These are phyloP conservation scores for Eidolon dupreanum DNA, from an alignment of 2,797 vertebrate species.

Conservation along the genomic window DNA sequence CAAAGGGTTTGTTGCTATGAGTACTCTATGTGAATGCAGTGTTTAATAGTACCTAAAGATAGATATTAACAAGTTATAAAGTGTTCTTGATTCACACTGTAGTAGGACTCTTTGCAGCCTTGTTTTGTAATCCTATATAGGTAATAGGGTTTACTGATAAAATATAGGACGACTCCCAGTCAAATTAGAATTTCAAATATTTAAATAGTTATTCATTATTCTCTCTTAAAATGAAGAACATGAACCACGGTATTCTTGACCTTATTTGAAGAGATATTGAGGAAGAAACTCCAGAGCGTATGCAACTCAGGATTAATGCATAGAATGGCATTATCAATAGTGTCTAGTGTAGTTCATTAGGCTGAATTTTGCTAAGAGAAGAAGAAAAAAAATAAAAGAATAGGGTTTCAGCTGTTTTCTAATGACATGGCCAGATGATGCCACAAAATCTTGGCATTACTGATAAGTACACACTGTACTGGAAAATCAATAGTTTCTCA, in stretches of 20 bases:
- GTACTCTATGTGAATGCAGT: background rate
- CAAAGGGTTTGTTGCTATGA: slow-evolving; percentile 8
- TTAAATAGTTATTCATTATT: slow-evolving; percentile 30
- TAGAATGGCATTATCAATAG: background rate
- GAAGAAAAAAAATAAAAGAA: background rate
- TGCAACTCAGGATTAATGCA: background rate
- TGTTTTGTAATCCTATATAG: background rate
- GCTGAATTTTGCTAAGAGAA: slow-evolving; percentile 73
- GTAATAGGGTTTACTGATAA: background rate
- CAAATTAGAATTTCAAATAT: slow-evolving; percentile 45
- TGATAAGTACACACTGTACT: slow-evolving; percentile 55
- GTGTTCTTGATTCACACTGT: background rate
- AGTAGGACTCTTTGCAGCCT: background rate
- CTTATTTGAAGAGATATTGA: background rate
- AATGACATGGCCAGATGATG: slow-evolving; percentile 74
- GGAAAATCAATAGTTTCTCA: slow-evolving; percentile 77
- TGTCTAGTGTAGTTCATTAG: background rate
- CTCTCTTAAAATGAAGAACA: background rate
- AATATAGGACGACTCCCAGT: background rate
- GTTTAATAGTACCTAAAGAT: background rate
- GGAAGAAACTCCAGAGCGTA: background rate
- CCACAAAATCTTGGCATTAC: slow-evolving; percentile 71
- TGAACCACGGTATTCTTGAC: background rate
- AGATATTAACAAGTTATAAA: slow-evolving; percentile 23
- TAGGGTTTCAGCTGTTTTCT: slow-evolving; percentile 64